These are phyloP conservation scores for Aselliscus stoliczkanus DNA, from an alignment of 2,797 vertebrate species.

Conservation along the genomic window DNA sequence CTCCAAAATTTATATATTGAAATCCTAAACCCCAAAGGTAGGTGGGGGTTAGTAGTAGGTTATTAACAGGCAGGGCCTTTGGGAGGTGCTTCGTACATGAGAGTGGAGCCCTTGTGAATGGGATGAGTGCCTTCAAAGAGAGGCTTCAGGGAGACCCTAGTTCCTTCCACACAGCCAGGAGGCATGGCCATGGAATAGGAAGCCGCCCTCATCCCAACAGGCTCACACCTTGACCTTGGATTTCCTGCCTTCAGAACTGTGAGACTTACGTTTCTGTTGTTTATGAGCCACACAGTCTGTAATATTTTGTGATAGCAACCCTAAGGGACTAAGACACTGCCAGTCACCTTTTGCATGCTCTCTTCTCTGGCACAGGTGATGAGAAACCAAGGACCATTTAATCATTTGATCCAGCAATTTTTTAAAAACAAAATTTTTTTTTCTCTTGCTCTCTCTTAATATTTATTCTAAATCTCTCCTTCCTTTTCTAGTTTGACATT, in stretches of 20 bases:
- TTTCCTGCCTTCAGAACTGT: not conserved
- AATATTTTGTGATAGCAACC: not conserved
- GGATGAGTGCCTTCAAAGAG: too few species aligned
- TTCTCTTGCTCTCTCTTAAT: not conserved
- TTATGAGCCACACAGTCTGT: not conserved
- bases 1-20: not conserved
- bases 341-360: not conserved
- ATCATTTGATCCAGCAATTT: rapidly evolving
- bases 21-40: not conserved
- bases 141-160: too few species aligned
- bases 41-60: not conserved
- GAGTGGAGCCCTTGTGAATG: not conserved
- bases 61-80: not conserved
- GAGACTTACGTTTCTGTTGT: not conserved
- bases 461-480: not conserved
- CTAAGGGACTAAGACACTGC: not conserved
- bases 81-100: not conserved
- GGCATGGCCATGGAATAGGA: not conserved
- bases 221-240: not conserved
- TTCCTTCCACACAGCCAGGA: not conserved
- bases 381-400: not conserved
- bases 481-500: not conserved
- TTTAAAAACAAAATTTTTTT: not conserved
- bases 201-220: rapidly evolving
- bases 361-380: rapidly evolving